phyloP scores from a whole-genome alignment of 1,140 invertebrate genomes.

The Musca vetustissima region DNA sequence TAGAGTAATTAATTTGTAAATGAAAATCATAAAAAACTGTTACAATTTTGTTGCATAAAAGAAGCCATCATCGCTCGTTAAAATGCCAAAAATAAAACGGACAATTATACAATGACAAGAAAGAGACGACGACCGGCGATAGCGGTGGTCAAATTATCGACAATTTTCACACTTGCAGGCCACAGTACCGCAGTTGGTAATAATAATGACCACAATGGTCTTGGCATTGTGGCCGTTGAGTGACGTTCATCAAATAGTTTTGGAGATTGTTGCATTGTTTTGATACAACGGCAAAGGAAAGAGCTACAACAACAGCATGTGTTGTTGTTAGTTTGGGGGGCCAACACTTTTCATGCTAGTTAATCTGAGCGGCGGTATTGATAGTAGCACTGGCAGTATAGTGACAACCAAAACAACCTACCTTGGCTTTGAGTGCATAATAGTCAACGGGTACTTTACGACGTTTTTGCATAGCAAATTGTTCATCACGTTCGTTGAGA shows the following conservation, averaged over 20 bases:
- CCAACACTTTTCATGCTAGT: too few species aligned
- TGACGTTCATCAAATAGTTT: too few species aligned
- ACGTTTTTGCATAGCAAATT: slow-evolving; percentile 47
- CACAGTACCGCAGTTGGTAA: too few species aligned
- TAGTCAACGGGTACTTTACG: slow-evolving; percentile 55
- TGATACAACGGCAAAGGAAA: too few species aligned
- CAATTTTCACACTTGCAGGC: too few species aligned
- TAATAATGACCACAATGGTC: too few species aligned
- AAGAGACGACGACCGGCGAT: not conserved
- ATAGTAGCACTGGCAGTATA: not conserved
- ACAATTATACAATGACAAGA: slow-evolving; percentile 14
- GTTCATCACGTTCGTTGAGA: slow-evolving; percentile 51
- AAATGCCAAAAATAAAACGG: not conserved
- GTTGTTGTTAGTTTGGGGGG: too few species aligned
- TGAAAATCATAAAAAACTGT: slow-evolving; percentile 19
- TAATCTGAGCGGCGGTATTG: not conserved
- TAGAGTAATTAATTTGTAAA: slow-evolving; percentile 15
- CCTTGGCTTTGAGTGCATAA: slow-evolving; percentile 54
- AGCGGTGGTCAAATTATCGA: not conserved
- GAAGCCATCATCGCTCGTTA: slow-evolving; percentile 14
- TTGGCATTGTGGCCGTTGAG: too few species aligned
- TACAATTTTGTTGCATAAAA: slow-evolving; percentile 24
- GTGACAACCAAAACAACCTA: slow-evolving; percentile 32
- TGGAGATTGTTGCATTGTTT: too few species aligned
- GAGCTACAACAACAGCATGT: too few species aligned